Conservation (phyloP, 2,113 vertebrate genomes). For the Datnioides undecimradiatus region DNA sequence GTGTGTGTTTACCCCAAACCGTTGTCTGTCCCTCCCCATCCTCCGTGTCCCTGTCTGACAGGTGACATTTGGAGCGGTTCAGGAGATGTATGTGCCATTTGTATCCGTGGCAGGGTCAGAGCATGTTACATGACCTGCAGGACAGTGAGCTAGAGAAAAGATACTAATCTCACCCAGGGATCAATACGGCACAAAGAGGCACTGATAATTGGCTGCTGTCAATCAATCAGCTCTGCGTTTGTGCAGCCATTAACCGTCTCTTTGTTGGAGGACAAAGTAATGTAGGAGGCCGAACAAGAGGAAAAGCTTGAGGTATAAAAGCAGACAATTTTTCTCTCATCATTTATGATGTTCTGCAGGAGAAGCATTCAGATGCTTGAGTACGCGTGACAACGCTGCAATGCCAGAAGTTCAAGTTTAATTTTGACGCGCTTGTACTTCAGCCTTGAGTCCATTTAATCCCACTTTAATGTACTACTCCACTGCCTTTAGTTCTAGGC, state of each 20-base stretch:
- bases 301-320: neutral
- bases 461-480: neutral
- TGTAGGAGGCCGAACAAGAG: neutral
- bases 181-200: conserved; percentile 76
- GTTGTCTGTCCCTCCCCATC: conserved; percentile 35
- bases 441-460: neutral
- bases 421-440: neutral
- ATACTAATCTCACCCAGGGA: conserved; percentile 73
- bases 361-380: neutral
- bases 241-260: conserved; percentile 59
- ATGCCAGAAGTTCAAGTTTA: neutral
- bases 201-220: conserved; percentile 80
- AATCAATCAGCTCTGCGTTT: conserved; percentile 73
- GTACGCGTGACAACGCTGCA: neutral
- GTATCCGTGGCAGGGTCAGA: conserved; percentile 80
- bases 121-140: conserved; percentile 79
- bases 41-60: conserved; percentile 67
- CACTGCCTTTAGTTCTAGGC: neutral
- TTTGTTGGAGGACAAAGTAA: conserved; percentile 23
- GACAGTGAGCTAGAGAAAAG: conserved; percentile 69
- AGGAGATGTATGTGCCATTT: conserved; percentile 82
- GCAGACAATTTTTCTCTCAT: neutral
- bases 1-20: conserved; percentile 66
- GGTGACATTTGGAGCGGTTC: conserved; percentile 80
- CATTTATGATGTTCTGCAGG: neutral